A percentile compares a stretch with the other conserved stretches of the same genome.
phyloP scores from a whole-genome alignment of 2,797 vertebrate species.

The Orestias chungarensis region DNA sequence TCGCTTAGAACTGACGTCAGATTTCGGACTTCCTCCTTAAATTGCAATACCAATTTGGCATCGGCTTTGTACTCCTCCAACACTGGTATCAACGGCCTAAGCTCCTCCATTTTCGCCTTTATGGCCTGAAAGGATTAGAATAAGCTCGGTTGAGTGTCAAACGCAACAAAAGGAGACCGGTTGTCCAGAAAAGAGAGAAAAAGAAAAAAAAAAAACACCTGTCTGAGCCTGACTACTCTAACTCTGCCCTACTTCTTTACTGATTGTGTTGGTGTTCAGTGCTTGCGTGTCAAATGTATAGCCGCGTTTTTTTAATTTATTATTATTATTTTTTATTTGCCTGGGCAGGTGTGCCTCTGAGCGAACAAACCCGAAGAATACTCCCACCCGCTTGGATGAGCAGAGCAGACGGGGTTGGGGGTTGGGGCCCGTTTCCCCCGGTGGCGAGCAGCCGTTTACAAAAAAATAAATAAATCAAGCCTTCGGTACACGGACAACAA shows the following conservation, averaged over 20 bases:
- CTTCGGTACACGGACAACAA: constrained; percentile 93
- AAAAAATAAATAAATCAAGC: constrained; percentile 93
- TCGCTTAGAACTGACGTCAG: constrained; percentile 98
- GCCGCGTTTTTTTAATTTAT: constrained; percentile 25
- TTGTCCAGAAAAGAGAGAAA: constrained; percentile 62
- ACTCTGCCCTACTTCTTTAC: constrained; percentile 77
- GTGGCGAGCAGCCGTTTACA: constrained; percentile 73
- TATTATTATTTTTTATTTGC: constrained; percentile 17
- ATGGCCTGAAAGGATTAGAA: constrained; percentile 97
- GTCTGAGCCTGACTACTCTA: constrained; percentile 82
- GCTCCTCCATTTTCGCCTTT: constrained; percentile 99
- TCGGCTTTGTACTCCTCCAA: constrained; percentile 99
- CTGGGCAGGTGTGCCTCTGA: constrained; percentile 65
- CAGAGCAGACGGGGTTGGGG: constrained; percentile 61
- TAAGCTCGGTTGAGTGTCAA: constrained; percentile 97
- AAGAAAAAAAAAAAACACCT: constrained; percentile 63
- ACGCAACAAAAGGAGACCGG: constrained; percentile 78
- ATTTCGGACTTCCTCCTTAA: constrained; percentile 99
- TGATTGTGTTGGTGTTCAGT: constrained; percentile 48
- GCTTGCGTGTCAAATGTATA: constrained; percentile 39
- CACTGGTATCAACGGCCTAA: constrained; percentile 99
- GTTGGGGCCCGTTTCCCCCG: constrained; percentile 50
- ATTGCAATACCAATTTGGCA: constrained; percentile 99
- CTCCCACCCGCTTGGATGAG: constrained; percentile 62
- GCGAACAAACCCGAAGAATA: constrained; percentile 64